Base-by-base conservation (phyloP, 2,888 invertebrate species). In the Hylaea fasciaria region DNA sequence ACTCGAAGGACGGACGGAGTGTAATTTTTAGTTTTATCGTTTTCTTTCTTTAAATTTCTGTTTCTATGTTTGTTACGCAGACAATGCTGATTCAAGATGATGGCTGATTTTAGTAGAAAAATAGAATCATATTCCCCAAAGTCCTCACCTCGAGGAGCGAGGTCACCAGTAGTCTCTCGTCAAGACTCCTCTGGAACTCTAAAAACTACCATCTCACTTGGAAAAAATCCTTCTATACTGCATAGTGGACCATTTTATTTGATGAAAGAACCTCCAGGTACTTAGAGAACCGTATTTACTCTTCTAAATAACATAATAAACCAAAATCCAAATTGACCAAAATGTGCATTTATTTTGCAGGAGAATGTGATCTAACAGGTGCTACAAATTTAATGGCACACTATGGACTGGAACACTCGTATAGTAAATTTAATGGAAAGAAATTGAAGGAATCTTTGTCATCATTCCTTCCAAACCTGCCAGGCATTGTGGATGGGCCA, bases 161-260 rank as follows among this genome's bases (percentile, higher is more conserved):
- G 98, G 86, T 98, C 98, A 82, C 98, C 98, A 79, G 98, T 98
- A 79, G 98, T 98, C 81, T 97, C 98, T 73, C 95, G 98, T 71
- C 98, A 98, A 91, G 98, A 99, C 93, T 98, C 98, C 65, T 98
- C 98, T 73, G 99, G 98, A 80, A 99, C 98, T 69, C 94, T 99
- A 73, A 98, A 98, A 93, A 98, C 98, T 75, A 99, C 98, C 74
- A 99, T 99, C 93, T 97, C 98, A 68, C 93, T 99, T 72, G 98
- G 98, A 74, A 98, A 98, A 91, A 98, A 98, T 86, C 98, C 99
- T 59, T 97, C 98, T 61, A 98, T 99, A 77, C 97, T 98, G 89
- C 98, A 98, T 88, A 97, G 97, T 92, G 98, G 98, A 80, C 98
- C 98, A 78, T 99, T 99, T 92, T 99, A 99, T 93, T 96, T 99